phyloP scores from a whole-genome alignment of 2,797 vertebrate species.

The Dermochelys coriacea region DNA sequence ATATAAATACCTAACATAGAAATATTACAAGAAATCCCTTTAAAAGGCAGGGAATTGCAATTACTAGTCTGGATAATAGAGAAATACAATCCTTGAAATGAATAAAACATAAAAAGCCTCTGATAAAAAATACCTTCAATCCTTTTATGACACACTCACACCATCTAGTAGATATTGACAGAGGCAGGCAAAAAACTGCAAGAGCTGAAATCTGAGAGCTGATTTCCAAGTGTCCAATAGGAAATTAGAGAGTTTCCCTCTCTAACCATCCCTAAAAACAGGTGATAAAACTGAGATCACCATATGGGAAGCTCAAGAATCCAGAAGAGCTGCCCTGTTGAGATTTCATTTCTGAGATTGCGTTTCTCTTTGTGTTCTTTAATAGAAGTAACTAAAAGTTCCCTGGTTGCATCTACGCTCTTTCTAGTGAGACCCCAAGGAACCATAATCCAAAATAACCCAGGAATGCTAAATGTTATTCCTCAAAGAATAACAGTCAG shows the following conservation, averaged over 20 bases:
- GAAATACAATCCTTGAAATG: neutral
- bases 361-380: neutral
- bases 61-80: neutral
- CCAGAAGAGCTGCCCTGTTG: neutral
- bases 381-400: neutral
- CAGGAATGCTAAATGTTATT: neutral
- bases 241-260: neutral
- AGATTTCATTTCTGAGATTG: neutral
- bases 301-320: neutral
- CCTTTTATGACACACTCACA: no score
- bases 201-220: no score
- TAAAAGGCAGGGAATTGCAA: neutral
- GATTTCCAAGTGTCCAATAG: neutral
- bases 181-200: no score
- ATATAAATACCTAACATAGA: neutral
- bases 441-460: neutral
- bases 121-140: neutral
- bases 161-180: no score
- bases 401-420: no score
- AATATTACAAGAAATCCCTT: neutral
- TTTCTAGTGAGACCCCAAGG: neutral
- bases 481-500: neutral
- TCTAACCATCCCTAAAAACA: neutral
- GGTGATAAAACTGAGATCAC: neutral
- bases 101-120: neutral